A percentile compares a stretch with the other conserved stretches of the same genome.
Conservation (phyloP, 2,797 vertebrate genomes). For the Smutsia temminckii region DNA sequence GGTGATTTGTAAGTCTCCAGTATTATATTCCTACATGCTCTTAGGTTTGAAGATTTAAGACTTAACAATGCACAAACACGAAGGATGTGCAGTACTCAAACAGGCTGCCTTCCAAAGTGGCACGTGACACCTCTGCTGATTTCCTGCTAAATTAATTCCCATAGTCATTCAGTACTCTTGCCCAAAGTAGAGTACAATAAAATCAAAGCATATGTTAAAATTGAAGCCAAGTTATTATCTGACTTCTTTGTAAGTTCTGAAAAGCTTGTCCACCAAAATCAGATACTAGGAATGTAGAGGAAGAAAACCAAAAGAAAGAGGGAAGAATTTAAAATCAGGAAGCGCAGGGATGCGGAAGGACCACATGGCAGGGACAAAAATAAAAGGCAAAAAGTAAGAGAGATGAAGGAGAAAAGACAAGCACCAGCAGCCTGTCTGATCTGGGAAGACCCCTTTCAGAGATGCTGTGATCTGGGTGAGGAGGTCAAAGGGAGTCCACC, state of each 20-base stretch:
- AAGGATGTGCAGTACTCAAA: conserved; percentile 14
- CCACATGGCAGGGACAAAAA: neutral
- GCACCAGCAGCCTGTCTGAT: neutral
- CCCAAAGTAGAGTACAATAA: conserved; percentile 63
- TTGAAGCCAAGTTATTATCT: conserved; percentile 50
- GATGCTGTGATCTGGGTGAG: neutral
- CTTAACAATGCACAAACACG: conserved; percentile 5
- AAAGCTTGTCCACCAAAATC: conserved; percentile 34
- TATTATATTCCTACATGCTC: neutral
- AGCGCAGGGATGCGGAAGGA: neutral
- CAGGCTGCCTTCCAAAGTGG: conserved; percentile 31
- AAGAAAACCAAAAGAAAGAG: conserved; percentile 10
- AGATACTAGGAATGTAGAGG: neutral
- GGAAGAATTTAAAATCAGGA: neutral
- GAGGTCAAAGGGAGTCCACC: neutral
- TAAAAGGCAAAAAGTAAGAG: neutral
- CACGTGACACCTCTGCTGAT: conserved; percentile 41
- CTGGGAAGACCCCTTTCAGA: neutral
- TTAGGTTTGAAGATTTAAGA: neutral
- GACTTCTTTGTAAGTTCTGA: conserved; percentile 57
- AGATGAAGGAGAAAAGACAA: neutral
- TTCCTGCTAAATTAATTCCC: conserved; percentile 59
- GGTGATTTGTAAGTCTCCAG: neutral
- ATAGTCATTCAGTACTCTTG: conserved; percentile 43
- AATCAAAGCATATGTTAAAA: conserved; percentile 61